Evolutionary conservation across 2,113 vertebrate species (phyloP).

Genomic region (Chamaetylas fuelleborni): DNA sequence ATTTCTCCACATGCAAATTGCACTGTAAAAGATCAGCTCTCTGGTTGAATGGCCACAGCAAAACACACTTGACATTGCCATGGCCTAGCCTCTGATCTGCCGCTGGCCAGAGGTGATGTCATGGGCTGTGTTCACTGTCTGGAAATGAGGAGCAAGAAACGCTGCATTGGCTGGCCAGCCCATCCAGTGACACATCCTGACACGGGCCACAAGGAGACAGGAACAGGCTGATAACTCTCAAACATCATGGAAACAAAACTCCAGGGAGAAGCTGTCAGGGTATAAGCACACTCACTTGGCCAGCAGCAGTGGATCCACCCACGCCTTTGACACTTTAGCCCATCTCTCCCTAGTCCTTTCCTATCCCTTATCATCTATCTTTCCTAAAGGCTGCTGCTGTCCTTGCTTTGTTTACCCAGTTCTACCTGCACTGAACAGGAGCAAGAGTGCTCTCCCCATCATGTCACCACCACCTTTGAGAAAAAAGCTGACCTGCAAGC

Average conservation of each 20-base stretch:
- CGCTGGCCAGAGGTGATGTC: neutral
- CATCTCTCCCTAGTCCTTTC: neutral
- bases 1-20: neutral
- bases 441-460: neutral
- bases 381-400: neutral
- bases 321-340: neutral
- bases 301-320: neutral
- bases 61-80: neutral
- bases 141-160: neutral
- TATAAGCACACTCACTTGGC: neutral
- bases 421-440: neutral
- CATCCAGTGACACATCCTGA: neutral
- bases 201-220: neutral
- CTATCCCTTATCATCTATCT: neutral
- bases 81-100: neutral
- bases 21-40: neutral
- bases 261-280: neutral
- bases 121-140: neutral
- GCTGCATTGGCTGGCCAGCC: neutral
- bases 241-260: neutral
- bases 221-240: neutral
- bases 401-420: neutral
- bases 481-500: slow-evolving; percentile 51
- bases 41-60: neutral
- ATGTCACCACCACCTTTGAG: slow-evolving; percentile 12